These are phyloP conservation scores for Trachurus trachurus DNA, from an alignment of 2,797 vertebrate genomes.

Conservation along the genomic window DNA sequence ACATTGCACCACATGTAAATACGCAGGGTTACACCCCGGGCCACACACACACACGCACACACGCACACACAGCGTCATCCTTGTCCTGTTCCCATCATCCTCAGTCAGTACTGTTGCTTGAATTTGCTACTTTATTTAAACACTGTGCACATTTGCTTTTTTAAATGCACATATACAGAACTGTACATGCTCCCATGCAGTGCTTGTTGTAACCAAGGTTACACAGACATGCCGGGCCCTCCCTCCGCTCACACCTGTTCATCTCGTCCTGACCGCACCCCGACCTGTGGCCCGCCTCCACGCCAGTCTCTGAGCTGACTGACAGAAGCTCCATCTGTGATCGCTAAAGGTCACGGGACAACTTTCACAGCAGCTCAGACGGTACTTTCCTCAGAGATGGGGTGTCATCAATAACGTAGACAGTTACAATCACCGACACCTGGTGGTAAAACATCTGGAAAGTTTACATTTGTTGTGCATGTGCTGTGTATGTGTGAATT, in stretches of 20 bases:
- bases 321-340: slow-evolving; percentile 72
- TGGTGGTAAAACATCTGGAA: not conserved
- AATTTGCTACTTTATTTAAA: not conserved
- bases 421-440: not conserved
- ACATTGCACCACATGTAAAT: slow-evolving; percentile 59
- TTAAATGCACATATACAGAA: slow-evolving; percentile 28
- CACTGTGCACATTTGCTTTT: slow-evolving; percentile 7
- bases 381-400: slow-evolving; percentile 26
- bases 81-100: slow-evolving; percentile 10
- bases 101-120: slow-evolving; percentile 4
- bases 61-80: not conserved
- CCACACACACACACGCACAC: slow-evolving; percentile 1
- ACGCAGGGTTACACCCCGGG: slow-evolving; percentile 41
- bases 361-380: slow-evolving; percentile 45
- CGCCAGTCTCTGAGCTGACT: slow-evolving; percentile 65
- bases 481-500: not conserved
- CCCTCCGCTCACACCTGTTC: slow-evolving; percentile 76
- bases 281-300: slow-evolving; percentile 61
- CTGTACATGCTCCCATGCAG: slow-evolving; percentile 31
- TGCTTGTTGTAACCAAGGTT: slow-evolving; percentile 59
- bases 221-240: slow-evolving; percentile 70
- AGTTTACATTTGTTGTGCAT: not conserved
- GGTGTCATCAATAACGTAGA: not conserved
- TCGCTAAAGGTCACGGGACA: slow-evolving; percentile 61
- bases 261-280: slow-evolving; percentile 63